phyloP scores from a whole-genome alignment of 1,140 invertebrate species.

The Meteorus sp. region DNA sequence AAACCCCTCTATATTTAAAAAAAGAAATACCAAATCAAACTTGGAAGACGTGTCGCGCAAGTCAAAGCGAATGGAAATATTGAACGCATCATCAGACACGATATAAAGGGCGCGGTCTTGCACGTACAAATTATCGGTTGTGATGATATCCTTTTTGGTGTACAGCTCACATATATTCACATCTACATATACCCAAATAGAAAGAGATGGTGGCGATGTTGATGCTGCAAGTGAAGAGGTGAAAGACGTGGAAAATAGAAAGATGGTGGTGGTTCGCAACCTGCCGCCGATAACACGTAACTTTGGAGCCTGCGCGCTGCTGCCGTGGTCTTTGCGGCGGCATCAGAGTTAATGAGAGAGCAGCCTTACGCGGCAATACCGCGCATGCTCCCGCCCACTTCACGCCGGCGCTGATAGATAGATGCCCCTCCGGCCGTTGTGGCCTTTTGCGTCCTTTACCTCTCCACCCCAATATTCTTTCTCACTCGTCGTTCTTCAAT shows the following conservation, averaged over 20 bases:
- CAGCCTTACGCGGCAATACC: constrained; percentile 57
- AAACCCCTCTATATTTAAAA: too few species aligned
- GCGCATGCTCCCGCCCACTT: constrained; percentile 60
- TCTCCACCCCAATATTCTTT: not conserved
- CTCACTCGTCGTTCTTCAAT: too few species aligned
- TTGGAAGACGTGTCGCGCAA: constrained; percentile 13
- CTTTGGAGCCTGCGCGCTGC: constrained; percentile 30
- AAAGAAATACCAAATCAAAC: too few species aligned
- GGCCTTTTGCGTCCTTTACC: too few species aligned
- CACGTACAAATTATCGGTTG: constrained; percentile 23
- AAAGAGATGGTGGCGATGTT: not conserved
- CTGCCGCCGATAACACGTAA: constrained; percentile 34
- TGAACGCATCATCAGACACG: too few species aligned
- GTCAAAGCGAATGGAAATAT: constrained; percentile 7
- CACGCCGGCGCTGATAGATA: constrained; percentile 61
- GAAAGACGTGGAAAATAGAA: not conserved
- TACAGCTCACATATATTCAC: not conserved
- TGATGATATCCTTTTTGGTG: constrained; percentile 22
- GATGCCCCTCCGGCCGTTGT: constrained; percentile 50
- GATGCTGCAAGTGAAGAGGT: not conserved
- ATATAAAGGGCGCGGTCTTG: constrained; percentile 23
- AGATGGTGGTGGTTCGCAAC: constrained; percentile 16
- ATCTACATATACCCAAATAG: too few species aligned
- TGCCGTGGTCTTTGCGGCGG: constrained; percentile 40
- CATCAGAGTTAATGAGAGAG: constrained; percentile 58